These are phyloP conservation scores for Emesis furor DNA, from an alignment of 2,888 invertebrate genomes.

Conservation along the genomic window DNA sequence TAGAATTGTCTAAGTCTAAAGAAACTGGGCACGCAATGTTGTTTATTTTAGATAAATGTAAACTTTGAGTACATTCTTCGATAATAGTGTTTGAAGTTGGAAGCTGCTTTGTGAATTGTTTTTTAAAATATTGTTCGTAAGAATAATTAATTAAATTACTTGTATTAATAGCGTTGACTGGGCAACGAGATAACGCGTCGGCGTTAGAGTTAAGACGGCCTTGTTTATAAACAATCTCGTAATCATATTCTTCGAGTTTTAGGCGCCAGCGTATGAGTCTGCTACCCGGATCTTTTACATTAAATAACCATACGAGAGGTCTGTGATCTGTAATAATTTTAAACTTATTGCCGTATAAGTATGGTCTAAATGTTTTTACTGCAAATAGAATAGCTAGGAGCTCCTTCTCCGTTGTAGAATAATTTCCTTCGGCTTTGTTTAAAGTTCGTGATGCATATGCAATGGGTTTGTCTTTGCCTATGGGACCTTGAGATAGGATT, in stretches of 20 bases:
- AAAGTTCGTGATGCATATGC: slow-evolving; percentile 53
- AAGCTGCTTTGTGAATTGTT: slow-evolving; percentile 27
- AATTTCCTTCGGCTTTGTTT: slow-evolving; percentile 39
- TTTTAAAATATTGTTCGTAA: slow-evolving; percentile 35
- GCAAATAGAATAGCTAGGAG: slow-evolving; percentile 45
- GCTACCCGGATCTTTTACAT: slow-evolving; percentile 35
- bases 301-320: slow-evolving; percentile 35
- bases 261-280: slow-evolving; percentile 20
- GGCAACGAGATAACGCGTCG: slow-evolving; percentile 37
- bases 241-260: slow-evolving; percentile 30
- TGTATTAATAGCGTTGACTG: neutral
- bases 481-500: slow-evolving; percentile 55
- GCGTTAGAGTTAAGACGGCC: slow-evolving; percentile 41
- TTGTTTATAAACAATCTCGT: slow-evolving; percentile 27
- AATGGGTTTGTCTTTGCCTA: slow-evolving; percentile 55
- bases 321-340: too few species aligned
- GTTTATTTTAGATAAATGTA: slow-evolving; percentile 25
- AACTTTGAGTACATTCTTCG: slow-evolving; percentile 29
- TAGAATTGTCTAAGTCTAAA: slow-evolving; percentile 18
- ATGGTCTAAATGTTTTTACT: slow-evolving; percentile 39
- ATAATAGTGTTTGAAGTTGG: slow-evolving; percentile 29
- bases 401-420: slow-evolving; percentile 34
- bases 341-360: too few species aligned
- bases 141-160: slow-evolving; percentile 14
- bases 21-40: slow-evolving; percentile 19